Conservation (phyloP, 2,888 invertebrate species). For the Tortricodes alternella region DNA sequence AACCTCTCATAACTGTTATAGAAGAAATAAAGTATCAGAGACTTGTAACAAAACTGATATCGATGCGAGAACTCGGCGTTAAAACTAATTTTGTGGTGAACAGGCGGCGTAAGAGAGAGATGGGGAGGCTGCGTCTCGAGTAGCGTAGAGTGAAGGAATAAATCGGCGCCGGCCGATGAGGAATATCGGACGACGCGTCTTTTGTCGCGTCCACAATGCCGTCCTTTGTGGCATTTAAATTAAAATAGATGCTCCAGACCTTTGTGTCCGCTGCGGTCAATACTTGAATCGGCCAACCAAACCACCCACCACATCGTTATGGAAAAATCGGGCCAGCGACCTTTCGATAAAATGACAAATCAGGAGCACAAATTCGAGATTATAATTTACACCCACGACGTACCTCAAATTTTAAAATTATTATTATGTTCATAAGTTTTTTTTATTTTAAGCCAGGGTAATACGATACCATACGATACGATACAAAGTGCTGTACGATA, state of each 20-base stretch:
- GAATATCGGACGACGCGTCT: slow-evolving; percentile 24
- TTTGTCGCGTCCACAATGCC: slow-evolving; percentile 25
- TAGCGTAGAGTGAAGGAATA: slow-evolving; percentile 47
- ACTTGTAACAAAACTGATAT: slow-evolving; percentile 23
- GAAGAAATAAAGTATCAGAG: slow-evolving; percentile 10
- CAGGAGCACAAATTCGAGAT: too few relatives aligned
- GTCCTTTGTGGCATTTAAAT: slow-evolving; percentile 19
- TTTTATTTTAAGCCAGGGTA: too few relatives aligned
- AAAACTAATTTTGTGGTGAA: slow-evolving; percentile 33
- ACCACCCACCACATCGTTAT: too few relatives aligned
- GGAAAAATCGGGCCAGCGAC: too few relatives aligned
- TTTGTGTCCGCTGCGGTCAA: background rate
- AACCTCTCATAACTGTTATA: slow-evolving; percentile 20
- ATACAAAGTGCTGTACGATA: too few relatives aligned
- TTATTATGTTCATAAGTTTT: too few relatives aligned
- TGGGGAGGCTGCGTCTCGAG: slow-evolving; percentile 36
- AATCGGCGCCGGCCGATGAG: slow-evolving; percentile 41
- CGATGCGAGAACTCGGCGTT: slow-evolving; percentile 15
- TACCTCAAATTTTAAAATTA: too few relatives aligned
- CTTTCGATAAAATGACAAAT: too few relatives aligned
- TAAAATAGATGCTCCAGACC: slow-evolving; percentile 1
- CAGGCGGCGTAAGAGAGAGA: background rate
- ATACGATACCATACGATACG: too few relatives aligned
- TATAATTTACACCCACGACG: too few relatives aligned
- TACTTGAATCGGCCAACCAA: too few relatives aligned